phyloP scores from a whole-genome alignment of 2,888 invertebrate genomes.

The Aphidius colemani region DNA sequence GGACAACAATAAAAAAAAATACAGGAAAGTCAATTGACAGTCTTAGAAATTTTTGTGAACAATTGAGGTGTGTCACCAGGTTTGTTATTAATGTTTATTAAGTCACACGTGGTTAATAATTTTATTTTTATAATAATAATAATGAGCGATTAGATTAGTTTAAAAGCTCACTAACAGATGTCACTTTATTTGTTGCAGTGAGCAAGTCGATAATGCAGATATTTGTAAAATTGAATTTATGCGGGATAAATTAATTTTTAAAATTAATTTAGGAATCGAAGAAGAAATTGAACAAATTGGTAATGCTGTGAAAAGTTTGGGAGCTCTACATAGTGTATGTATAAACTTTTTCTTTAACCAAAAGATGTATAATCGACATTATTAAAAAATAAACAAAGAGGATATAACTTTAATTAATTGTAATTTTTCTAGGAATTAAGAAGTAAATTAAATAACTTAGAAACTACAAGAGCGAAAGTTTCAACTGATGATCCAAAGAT shows the following conservation, averaged over 20 bases:
- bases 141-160: background rate
- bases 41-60: slow-evolving; percentile 46
- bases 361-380: background rate
- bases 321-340: slow-evolving; percentile 44
- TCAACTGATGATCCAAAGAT: slow-evolving; percentile 38
- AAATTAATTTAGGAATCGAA: slow-evolving; percentile 47
- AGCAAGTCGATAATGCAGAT: slow-evolving; percentile 43
- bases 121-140: too few species aligned
- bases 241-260: slow-evolving; percentile 45
- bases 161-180: slow-evolving; percentile 14
- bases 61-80: slow-evolving; percentile 44
- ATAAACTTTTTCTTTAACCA: background rate
- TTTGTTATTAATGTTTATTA: slow-evolving; percentile 21
- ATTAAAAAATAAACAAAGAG: too few species aligned
- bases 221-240: slow-evolving; percentile 38
- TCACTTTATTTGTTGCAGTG: slow-evolving; percentile 39
- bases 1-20: slow-evolving; percentile 36
- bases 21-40: slow-evolving; percentile 34
- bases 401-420: background rate
- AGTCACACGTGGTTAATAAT: too few species aligned
- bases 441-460: slow-evolving; percentile 41
- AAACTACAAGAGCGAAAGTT: slow-evolving; percentile 42
- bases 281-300: slow-evolving; percentile 40
- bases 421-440: slow-evolving; percentile 42
- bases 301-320: slow-evolving; percentile 36